phyloP scores from a whole-genome alignment of 2,113 vertebrate species.

The Excalfactoria chinensis region DNA sequence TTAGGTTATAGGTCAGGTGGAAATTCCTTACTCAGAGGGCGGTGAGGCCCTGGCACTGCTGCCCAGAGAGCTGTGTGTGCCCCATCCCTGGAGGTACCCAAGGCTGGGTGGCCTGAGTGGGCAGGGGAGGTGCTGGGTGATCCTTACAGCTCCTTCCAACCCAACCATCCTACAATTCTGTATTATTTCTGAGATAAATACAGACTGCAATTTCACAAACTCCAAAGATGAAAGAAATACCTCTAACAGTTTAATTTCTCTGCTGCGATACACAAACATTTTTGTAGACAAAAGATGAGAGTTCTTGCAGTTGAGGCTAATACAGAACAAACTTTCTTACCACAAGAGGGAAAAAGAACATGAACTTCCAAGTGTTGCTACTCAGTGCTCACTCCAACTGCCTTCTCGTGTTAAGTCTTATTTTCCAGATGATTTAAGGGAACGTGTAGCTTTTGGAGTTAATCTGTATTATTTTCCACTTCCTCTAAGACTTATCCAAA shows the following conservation, averaged over 20 bases:
- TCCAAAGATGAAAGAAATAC: background rate
- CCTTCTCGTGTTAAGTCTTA: background rate
- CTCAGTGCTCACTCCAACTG: background rate
- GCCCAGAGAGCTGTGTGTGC: background rate
- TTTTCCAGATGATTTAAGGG: background rate
- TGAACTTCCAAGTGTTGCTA: background rate
- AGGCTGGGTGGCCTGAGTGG: background rate
- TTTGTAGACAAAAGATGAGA: background rate
- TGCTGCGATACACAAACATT: background rate
- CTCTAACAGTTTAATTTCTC: background rate
- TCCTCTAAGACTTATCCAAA: slow-evolving; percentile 7
- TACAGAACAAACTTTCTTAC: background rate
- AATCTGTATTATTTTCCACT: slow-evolving; percentile 9
- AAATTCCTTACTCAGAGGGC: background rate
- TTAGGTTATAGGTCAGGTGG: background rate
- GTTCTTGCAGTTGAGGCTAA: background rate
- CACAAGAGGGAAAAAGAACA: background rate
- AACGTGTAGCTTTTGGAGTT: background rate
- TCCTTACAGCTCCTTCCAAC: background rate
- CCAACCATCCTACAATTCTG: background rate
- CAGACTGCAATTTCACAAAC: background rate
- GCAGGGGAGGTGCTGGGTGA: background rate
- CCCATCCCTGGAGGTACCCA: no score
- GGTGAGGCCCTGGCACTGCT: background rate
- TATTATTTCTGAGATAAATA: background rate